phyloP scores from a whole-genome alignment of 2,113 vertebrate genomes.

The Bubo blakistoni region DNA sequence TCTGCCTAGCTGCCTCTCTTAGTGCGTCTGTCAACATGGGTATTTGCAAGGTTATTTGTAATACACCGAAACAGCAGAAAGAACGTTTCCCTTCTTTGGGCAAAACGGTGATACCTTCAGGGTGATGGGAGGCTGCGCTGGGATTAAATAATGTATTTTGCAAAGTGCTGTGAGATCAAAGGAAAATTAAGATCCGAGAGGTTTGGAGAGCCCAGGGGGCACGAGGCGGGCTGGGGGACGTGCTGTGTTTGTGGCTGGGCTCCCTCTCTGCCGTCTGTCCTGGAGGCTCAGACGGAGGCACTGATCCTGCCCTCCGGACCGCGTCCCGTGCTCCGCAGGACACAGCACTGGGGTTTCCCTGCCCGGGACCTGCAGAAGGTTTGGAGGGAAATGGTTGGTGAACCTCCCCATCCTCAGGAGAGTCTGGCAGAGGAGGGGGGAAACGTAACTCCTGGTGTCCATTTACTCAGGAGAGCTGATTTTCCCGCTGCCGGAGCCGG shows the following conservation, averaged over 20 bases:
- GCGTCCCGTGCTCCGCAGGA: background rate
- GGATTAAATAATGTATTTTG: background rate
- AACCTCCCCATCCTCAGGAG: background rate
- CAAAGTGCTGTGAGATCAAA: background rate
- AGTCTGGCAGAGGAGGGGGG: background rate
- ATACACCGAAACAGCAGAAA: background rate
- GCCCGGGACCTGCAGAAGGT: background rate
- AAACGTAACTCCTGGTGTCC: rapidly evolving
- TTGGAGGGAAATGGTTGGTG: background rate
- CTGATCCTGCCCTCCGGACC: rapidly evolving
- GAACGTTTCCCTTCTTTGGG: background rate
- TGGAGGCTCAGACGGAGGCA: background rate
- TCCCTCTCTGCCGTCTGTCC: background rate
- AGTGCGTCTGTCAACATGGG: background rate
- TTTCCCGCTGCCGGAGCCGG: rapidly evolving
- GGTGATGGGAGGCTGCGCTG: background rate
- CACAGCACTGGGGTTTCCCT: background rate
- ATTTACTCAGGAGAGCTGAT: background rate
- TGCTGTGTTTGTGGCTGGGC: background rate
- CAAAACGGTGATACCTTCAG: background rate
- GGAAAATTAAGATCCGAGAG: background rate
- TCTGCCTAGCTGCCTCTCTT: background rate
- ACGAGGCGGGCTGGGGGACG: background rate
- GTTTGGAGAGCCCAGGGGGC: background rate
- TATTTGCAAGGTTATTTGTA: constrained; percentile 16